phyloP scores from a whole-genome alignment of 2,888 invertebrate species.

The Hymenopus coronatus region DNA sequence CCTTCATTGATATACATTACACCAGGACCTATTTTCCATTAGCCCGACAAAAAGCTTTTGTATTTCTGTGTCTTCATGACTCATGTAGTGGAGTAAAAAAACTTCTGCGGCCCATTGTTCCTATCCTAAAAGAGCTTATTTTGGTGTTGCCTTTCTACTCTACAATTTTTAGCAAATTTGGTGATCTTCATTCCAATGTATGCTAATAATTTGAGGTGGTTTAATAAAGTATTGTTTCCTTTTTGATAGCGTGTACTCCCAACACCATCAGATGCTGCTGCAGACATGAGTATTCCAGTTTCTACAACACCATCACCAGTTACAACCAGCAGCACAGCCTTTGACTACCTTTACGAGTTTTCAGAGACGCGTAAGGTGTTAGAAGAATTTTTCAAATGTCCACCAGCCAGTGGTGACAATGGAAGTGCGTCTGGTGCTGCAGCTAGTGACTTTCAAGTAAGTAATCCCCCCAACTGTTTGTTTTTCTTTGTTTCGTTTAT shows the following conservation, averaged over 20 bases:
- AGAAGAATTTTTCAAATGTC: conserved; percentile 88
- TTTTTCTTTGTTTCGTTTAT: background rate
- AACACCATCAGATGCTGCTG: conserved; percentile 18
- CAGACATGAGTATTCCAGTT: background rate
- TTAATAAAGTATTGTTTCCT: background rate
- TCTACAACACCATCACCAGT: conserved; percentile 46
- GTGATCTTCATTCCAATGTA: no score
- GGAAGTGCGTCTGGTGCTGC: conserved; percentile 40
- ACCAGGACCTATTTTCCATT: no score
- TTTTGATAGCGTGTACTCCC: conserved; percentile 28
- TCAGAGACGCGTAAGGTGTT: conserved; percentile 89
- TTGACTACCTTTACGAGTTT: conserved; percentile 88
- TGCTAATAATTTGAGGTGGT: no score
- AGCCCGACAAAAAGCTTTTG: no score
- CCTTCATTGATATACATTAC: no score
- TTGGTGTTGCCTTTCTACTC: no score
- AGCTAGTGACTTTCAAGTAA: conserved; percentile 49
- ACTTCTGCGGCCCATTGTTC: no score
- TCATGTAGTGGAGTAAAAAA: no score
- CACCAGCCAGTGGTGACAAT: conserved; percentile 56
- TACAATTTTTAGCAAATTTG: no score
- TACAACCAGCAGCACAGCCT: conserved; percentile 54
- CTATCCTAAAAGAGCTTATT: no score
- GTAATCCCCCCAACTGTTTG: background rate
- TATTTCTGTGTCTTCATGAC: no score